Conservation (phyloP, 2,113 vertebrate genomes). For the Mesembrinibis cayennensis region DNA sequence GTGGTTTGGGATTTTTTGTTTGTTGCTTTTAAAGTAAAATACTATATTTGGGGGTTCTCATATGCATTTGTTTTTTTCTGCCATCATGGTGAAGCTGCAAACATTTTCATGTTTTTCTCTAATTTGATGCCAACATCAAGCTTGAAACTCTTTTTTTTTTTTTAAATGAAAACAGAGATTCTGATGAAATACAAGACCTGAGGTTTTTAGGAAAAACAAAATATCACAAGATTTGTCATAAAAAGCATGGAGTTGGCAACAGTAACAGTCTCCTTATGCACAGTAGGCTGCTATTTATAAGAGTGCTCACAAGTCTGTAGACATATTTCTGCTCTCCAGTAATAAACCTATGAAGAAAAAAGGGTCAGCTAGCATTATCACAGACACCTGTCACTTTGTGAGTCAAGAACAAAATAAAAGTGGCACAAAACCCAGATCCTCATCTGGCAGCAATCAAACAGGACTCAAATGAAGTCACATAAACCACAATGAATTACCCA, state of each 20-base stretch:
- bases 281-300: conserved; percentile 42
- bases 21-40: conserved; percentile 52
- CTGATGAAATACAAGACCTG: conserved; percentile 57
- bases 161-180: conserved; percentile 5
- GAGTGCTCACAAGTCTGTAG: neutral
- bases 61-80: conserved; percentile 6
- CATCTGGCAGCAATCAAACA: neutral
- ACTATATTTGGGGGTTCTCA: conserved; percentile 28
- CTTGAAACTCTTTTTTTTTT: neutral
- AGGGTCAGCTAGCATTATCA: neutral
- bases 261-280: neutral
- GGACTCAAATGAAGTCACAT: neutral
- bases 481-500: neutral
- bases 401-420: neutral
- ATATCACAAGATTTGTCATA: conserved; percentile 47
- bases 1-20: conserved; percentile 56
- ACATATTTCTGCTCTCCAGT: conserved; percentile 37
- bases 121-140: conserved; percentile 42
- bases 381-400: neutral
- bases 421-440: neutral
- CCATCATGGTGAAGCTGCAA: conserved; percentile 36
- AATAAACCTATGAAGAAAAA: neutral
- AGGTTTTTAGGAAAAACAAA: conserved; percentile 59
- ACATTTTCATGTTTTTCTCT: conserved; percentile 51
- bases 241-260: conserved; percentile 34